These are phyloP conservation scores for Pyralis farinalis DNA, from an alignment of 2,888 invertebrate genomes.

Conservation along the genomic window DNA sequence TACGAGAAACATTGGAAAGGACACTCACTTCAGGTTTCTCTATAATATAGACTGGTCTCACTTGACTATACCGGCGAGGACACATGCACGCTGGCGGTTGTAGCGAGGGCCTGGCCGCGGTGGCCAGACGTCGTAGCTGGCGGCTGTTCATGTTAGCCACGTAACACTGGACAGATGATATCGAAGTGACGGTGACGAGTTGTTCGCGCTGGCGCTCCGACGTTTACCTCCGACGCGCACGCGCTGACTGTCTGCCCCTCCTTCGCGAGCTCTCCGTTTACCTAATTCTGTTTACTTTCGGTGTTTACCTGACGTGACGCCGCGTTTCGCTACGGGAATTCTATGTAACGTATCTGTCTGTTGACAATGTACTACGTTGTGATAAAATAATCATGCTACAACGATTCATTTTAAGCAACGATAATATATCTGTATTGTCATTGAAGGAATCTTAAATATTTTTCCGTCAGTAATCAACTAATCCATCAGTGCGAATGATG, in stretches of 20 bases:
- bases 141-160: conserved; percentile 54
- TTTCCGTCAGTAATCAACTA: no score
- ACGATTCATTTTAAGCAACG: background rate
- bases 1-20: conserved; percentile 18
- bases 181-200: conserved; percentile 13
- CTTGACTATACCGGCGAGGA: conserved; percentile 65
- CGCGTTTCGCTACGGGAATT: conserved; percentile 33
- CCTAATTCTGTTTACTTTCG: conserved; percentile 46
- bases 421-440: background rate
- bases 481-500: no score
- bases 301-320: conserved; percentile 58
- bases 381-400: background rate
- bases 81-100: conserved; percentile 44
- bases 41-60: conserved; percentile 70
- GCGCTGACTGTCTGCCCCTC: conserved; percentile 54
- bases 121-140: conserved; percentile 56
- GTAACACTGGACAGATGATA: conserved; percentile 18
- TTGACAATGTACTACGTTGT: background rate
- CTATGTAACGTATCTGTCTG: conserved; percentile 9
- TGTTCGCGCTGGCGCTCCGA: conserved; percentile 43
- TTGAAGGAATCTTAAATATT: no score
- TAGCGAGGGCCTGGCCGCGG: conserved; percentile 33
- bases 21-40: conserved; percentile 66
- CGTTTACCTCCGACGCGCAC: conserved; percentile 51
- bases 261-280: conserved; percentile 45